Conservation (phyloP, 2,888 invertebrate genomes). For the Poecilobothrus nobilitatus region DNA sequence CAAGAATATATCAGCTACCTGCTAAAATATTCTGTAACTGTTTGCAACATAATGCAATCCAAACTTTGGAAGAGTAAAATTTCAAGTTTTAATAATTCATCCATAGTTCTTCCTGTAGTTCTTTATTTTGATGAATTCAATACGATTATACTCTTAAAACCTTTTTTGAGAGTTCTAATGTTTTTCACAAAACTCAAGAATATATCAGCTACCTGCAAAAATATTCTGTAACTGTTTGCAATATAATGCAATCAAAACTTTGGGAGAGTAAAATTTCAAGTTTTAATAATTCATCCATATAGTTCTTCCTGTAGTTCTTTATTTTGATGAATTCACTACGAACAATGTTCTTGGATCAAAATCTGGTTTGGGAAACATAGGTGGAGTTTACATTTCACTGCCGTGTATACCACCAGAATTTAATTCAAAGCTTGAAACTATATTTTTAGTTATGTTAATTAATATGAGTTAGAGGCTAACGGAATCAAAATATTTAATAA, state of each 20-base stretch:
- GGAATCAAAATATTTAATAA: constrained; percentile 4
- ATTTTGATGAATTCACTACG: constrained; percentile 8
- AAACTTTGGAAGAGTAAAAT: background rate
- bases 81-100: background rate
- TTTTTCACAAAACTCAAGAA: background rate
- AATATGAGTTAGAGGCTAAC: constrained; percentile 1
- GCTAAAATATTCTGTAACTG: background rate
- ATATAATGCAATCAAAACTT: background rate
- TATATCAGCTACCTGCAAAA: background rate
- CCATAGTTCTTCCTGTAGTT: background rate
- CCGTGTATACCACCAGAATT: background rate
- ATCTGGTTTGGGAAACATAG: background rate
- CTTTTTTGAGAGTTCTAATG: background rate
- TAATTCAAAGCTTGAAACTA: background rate
- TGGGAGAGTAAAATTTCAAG: background rate
- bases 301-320: background rate
- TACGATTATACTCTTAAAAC: background rate
- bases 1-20: background rate
- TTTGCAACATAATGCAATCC: background rate
- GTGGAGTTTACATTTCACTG: background rate
- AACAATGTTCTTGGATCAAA: constrained; percentile 11
- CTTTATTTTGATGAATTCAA: constrained; percentile 11
- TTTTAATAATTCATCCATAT: background rate
- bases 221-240: background rate
- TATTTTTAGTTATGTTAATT: constrained; percentile 11